Percentiles rank a stretch among this genome's conserved stretches.
phyloP scores from a whole-genome alignment of 2,113 vertebrate species.

The Atrichornis clamosus region DNA sequence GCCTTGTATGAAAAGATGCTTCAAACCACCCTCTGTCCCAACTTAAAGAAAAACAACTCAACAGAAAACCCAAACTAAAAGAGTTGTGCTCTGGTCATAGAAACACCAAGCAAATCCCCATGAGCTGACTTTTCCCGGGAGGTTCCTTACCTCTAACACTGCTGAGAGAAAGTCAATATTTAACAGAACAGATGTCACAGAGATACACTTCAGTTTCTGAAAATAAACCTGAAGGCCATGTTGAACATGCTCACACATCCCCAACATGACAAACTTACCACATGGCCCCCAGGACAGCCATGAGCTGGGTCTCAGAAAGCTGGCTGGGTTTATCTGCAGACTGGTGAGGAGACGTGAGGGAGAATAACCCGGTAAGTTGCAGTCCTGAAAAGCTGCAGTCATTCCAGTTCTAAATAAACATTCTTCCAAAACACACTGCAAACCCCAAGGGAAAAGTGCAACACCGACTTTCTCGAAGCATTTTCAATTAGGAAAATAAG shows the following conservation, averaged over 20 bases:
- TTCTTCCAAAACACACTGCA: conserved; percentile 73
- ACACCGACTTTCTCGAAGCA: not conserved
- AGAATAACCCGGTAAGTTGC: not conserved
- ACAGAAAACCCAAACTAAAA: not conserved
- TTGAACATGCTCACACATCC: not conserved
- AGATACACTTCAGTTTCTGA: not conserved
- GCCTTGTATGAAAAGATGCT: not conserved
- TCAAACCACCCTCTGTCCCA: not conserved
- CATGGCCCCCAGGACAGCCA: not conserved
- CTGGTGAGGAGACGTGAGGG: not conserved
- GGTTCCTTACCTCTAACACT: not conserved
- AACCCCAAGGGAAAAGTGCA: conserved; percentile 71
- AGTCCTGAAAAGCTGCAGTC: not conserved
- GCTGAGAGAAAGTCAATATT: not conserved
- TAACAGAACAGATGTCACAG: not conserved
- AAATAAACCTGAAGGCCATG: not conserved
- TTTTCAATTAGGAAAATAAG: not conserved
- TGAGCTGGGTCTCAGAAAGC: not conserved
- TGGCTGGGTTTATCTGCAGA: not conserved
- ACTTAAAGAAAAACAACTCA: not conserved
- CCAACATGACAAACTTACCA: not conserved
- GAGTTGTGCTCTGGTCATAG: not conserved
- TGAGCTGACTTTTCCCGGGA: not conserved
- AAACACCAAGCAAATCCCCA: not conserved
- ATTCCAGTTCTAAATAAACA: conserved; percentile 71